Base-by-base conservation (phyloP, 2,888 invertebrate species). In the Mimas tiliae region DNA sequence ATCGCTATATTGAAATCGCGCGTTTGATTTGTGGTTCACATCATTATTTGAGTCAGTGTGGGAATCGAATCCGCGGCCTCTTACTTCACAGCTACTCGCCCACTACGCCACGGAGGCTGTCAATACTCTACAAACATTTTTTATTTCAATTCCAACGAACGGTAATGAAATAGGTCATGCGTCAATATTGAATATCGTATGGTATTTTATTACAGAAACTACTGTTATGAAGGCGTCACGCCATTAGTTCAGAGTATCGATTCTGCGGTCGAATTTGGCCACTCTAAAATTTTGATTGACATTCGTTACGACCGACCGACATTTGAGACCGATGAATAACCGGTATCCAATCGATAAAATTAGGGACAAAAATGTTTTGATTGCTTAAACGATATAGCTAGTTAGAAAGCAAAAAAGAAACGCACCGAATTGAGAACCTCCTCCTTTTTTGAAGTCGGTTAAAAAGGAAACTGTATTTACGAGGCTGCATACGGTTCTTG, bases 211-310 rank as follows among this genome's bases (percentile, higher is more conserved):
- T 70, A 66, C 65, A 65, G 12, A 58, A 65, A 38, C 65, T 58
- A 48, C 48, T 69, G 70, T 67, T 74, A 69, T 71, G 47, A 67
- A 73, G 74, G 75, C 69, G 75, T 74, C 66, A 66, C 63, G 55
- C 68, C 66, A 66, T 70, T 65, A 66, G 65, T 62, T 64, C 55
- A 19, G 58, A 38, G 58, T 55, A 50, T 63, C 71, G 69, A 68
- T 70, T 73, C 68, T 75, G 75, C 70, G 75, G 75, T 74, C 51
- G 69, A 69, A 71, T 73, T 67, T 65, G 64, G 69, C 68, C 68
- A 72, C 70, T 58, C 42, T 42, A 12, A 45, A 45, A 50, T 48
- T 55, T 55, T 58, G 63, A 63, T 63, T 63, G 63, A 63, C 34
- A 48, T 63, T 48, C 33, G 63, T 48, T 48, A 47, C n/a, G 34